phyloP scores from a whole-genome alignment of 2,113 vertebrate species.

The Anas platyrhynchos region DNA sequence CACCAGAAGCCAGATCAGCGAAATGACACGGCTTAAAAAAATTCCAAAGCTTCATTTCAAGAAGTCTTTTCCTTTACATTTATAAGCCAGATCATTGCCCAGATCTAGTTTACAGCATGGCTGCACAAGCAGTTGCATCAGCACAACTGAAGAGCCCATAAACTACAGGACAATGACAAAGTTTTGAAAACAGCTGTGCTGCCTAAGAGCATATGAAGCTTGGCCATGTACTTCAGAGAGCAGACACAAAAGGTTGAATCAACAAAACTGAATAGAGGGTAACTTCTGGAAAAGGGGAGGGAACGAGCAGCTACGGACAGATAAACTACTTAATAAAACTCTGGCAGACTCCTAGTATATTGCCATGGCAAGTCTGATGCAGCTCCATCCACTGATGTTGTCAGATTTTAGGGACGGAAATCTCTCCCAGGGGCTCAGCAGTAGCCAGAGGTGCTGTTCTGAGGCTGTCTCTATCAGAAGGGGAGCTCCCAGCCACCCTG shows the following conservation, averaged over 20 bases:
- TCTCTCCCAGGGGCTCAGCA: background rate
- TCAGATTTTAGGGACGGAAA: background rate
- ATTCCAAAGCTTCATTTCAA: background rate
- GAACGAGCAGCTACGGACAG: background rate
- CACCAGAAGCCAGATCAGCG: background rate
- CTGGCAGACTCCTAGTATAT: background rate
- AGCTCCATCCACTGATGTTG: background rate
- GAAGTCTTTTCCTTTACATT: background rate
- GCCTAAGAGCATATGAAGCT: background rate
- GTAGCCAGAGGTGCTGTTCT: background rate
- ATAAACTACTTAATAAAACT: background rate
- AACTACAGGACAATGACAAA: background rate
- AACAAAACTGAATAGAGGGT: background rate
- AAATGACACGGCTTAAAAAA: background rate
- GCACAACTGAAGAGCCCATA: background rate
- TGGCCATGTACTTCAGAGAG: background rate
- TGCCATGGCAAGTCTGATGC: accelerated
- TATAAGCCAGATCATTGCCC: background rate
- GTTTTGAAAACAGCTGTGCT: background rate
- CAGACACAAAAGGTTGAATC: background rate
- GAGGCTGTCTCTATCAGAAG: background rate
- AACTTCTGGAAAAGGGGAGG: background rate
- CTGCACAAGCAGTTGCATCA: background rate
- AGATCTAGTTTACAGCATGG: background rate
- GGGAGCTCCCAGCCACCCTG: background rate